Evolutionary conservation across 2,797 vertebrate genomes (phyloP), one percentile per base, ranked within the genome.

Genomic region (Labeo calbasu): DNA sequence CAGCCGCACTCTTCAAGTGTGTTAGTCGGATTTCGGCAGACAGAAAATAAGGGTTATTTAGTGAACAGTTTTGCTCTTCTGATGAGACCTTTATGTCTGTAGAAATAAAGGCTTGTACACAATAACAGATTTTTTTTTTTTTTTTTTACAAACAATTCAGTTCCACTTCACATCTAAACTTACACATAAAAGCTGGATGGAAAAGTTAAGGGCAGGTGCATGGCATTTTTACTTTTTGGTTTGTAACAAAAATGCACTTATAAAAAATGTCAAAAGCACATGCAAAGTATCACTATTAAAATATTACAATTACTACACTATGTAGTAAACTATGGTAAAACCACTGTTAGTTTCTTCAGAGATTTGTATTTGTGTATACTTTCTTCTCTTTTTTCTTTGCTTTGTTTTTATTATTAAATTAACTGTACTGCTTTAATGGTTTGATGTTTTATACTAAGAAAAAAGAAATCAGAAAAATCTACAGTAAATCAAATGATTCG

Each of bases 1-100:
- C 96, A 96, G 96, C 96, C 96, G 96, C 96, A 96, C 94, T 92
- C 93, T 93, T 94, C 95, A 95, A 96, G 95, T 96, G 97, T 97
- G 97, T 97, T 97, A 96, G 71, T 95, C 94, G 94, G 96, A 97
- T 96, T 97, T 96, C 96, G 96, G 96, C 96, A 97, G 97, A 97
- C 95, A 97, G 96, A 97, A 97, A 97, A 97, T 97, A 97, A 97
- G 96, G 97, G 97, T 97, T 96, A 98, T 97, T 97, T 96, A 96
- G 95, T 97, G 97, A 98, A 98, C 97, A 96, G 95, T 95, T 96
- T 96, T 96, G 97, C 98, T 98, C 96, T 98, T 98, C 96, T 95
- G 95, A 95, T 97, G 96, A 98, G 97, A 97, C 97, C 97, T 97
- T 98, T 97, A 96, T 98, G 98, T 97, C 96, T 96, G 95, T 92